These are phyloP conservation scores for Marronus borbonicus DNA, from an alignment of 2,888 invertebrate species.

Conservation along the genomic window DNA sequence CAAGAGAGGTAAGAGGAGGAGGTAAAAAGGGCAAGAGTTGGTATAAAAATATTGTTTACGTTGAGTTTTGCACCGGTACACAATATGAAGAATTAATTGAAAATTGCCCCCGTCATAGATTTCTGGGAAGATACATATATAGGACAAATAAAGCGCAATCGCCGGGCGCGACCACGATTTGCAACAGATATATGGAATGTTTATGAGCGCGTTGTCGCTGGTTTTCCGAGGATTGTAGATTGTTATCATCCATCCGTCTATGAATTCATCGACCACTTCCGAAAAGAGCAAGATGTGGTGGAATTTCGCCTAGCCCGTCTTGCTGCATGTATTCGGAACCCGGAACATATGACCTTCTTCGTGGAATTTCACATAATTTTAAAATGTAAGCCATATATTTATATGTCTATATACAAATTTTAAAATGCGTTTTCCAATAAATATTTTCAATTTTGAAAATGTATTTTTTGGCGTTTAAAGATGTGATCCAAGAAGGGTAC, in stretches of 20 bases:
- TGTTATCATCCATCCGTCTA: neutral
- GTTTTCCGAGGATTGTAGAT: neutral
- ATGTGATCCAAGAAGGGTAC: too few relatives aligned
- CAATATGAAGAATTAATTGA: neutral
- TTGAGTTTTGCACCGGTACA: neutral
- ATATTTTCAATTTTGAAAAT: too few relatives aligned
- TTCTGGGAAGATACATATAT: neutral
- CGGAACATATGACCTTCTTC: too few relatives aligned
- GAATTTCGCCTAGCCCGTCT: neutral
- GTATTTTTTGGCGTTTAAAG: too few relatives aligned
- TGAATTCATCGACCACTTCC: neutral
- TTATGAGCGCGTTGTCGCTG: too few relatives aligned
- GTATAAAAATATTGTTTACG: neutral
- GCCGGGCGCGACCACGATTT: neutral
- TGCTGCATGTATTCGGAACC: neutral
- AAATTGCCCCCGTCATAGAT: neutral
- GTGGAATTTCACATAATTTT: too few relatives aligned
- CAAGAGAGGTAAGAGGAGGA: too few relatives aligned
- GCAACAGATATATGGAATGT: too few relatives aligned
- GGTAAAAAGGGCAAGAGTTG: too few relatives aligned
- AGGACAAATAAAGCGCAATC: constrained; percentile 1
- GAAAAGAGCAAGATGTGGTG: neutral
- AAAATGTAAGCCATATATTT: too few relatives aligned
- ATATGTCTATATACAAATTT: too few relatives aligned
- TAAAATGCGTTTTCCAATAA: too few relatives aligned